Percentiles rank a stretch among this genome's conserved stretches.
phyloP scores from a whole-genome alignment of 2,888 invertebrate species.

The Polydrusus pterygomalis region DNA sequence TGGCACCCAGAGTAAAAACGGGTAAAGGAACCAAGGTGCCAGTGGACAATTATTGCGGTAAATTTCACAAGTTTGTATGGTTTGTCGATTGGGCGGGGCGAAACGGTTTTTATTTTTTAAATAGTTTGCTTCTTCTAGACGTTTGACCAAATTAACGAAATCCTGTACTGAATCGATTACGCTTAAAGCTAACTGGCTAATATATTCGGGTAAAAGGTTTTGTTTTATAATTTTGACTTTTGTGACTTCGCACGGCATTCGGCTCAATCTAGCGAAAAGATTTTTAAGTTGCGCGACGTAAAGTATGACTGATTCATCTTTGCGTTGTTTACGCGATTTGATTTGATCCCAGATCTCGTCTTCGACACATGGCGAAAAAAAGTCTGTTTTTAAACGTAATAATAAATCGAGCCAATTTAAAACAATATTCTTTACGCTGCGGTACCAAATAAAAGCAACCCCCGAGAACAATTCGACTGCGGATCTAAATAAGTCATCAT shows the following conservation, averaged over 20 bases:
- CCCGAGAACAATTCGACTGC: slow-evolving; percentile 15
- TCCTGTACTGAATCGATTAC: background rate
- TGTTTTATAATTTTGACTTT: slow-evolving; percentile 14
- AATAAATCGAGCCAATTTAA: background rate
- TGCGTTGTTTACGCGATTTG: too few relatives aligned
- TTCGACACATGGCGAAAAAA: too few relatives aligned
- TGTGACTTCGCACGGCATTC: slow-evolving; percentile 15
- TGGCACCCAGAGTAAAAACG: too few relatives aligned
- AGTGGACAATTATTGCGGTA: background rate
- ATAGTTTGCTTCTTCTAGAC: slow-evolving; percentile 13
- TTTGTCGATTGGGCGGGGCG: too few relatives aligned
- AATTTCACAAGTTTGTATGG: background rate
- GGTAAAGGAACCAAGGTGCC: too few relatives aligned
- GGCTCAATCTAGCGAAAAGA: slow-evolving; percentile 29
- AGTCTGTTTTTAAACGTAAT: too few relatives aligned
- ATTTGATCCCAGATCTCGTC: too few relatives aligned
- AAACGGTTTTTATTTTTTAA: background rate
- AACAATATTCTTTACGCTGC: background rate
- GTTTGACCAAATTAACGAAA: slow-evolving; percentile 8
- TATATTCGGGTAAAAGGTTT: slow-evolving; percentile 18
- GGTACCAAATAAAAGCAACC: slow-evolving; percentile 15
- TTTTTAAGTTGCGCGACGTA: slow-evolving; percentile 39
- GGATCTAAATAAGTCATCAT: too few relatives aligned
- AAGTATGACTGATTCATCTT: slow-evolving; percentile 27
- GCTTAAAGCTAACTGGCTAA: background rate